Evolutionary conservation across 1,140 invertebrate genomes (phyloP), one percentile per base, ranked within the genome.

Genomic region (Hermetia illucens): DNA sequence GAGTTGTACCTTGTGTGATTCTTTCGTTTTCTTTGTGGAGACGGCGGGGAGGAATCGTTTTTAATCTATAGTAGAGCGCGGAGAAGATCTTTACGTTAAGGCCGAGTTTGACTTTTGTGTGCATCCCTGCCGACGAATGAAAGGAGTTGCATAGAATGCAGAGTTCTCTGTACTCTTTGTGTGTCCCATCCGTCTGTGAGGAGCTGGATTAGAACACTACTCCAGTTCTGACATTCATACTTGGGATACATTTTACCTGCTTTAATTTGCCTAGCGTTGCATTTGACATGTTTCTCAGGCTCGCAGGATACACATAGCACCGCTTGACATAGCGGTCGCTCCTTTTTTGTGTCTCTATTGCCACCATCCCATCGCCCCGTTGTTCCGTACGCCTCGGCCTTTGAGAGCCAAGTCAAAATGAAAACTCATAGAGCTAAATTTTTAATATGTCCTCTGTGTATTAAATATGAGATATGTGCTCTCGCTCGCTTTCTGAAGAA

Each of bases 361-460:
- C n/a, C n/a, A n/a, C n/a, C n/a, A n/a, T n/a, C n/a, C n/a, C n/a
- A n/a, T n/a, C n/a, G n/a, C n/a, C n/a, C n/a, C n/a, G n/a, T n/a
- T n/a, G n/a, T n/a, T n/a, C n/a, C n/a, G n/a, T n/a, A n/a, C n/a
- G n/a, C n/a, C n/a, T n/a, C n/a, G n/a, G n/a, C n/a, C n/a, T n/a
- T n/a, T n/a, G n/a, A n/a, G n/a, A 9, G 24, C 8, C 8, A 27
- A 27, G 13, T 27, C 13, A 27, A 27, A 27, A 27, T 27, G 24
- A 13, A 27, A 27, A 27, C 24, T 27, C 24, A 27, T 9, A 27
- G 24, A 27, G 24, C 13, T 27, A 27, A 27, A 27, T 27, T 27
- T 27, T 27, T 27, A 27, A 27, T 27, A 27, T 27, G 24, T 27
- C 24, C 24, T 27, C 24, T 27, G 24, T 27, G 24, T 27, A 27